Conservation (phyloP, 2,113 vertebrate genomes). For the Turnix velox region DNA sequence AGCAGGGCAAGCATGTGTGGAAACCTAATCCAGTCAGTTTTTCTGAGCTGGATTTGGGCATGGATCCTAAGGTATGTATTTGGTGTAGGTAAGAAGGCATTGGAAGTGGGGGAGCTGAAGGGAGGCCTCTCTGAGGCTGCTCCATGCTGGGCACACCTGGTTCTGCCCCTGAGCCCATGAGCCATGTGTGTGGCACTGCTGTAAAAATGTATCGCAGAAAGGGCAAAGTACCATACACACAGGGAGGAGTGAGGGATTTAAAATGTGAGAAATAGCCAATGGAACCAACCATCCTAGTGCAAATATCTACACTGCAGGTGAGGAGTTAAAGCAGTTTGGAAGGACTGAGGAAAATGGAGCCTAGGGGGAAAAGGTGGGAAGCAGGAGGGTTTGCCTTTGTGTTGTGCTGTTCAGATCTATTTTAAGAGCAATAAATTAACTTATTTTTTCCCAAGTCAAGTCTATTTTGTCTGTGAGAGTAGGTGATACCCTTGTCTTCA, state of each 20-base stretch:
- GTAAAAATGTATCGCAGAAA: not conserved
- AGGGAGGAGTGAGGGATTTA: not conserved
- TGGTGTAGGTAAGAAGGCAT: not conserved
- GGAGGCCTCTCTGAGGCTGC: not conserved
- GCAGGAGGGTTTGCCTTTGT: not conserved
- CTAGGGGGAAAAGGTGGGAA: not conserved
- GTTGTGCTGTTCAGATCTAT: not conserved
- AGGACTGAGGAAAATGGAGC: not conserved
- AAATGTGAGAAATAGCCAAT: not conserved
- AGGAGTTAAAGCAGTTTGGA: not conserved
- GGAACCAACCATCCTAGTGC: not conserved
- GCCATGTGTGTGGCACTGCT: not conserved
- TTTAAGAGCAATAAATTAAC: not conserved
- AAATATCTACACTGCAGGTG: not conserved
- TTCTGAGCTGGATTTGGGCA: not conserved
- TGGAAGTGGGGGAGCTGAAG: not conserved
- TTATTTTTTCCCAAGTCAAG: not conserved
- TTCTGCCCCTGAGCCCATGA: rapidly evolving
- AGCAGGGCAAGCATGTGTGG: not conserved
- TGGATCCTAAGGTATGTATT: not conserved
- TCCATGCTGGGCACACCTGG: not conserved
- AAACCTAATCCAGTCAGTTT: not conserved
- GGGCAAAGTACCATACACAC: not conserved
- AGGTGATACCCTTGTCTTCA: not conserved
- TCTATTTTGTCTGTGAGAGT: not conserved